Evolutionary conservation across 1,140 invertebrate genomes (phyloP).

Genomic region (Chrysomallon squamiferum): DNA sequence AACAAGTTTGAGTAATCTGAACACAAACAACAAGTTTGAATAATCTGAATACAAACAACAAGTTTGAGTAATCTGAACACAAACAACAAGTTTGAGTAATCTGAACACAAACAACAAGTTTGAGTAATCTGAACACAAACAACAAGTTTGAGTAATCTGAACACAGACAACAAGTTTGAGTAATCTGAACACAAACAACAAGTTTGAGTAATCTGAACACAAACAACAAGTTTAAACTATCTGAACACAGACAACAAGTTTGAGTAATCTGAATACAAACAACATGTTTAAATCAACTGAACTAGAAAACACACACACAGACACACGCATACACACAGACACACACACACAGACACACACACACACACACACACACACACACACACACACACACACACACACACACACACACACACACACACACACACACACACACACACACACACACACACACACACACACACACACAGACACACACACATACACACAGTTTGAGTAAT

Average conservation of each 20-base stretch:
- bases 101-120: not conserved
- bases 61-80: not conserved
- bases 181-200: no score
- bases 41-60: not conserved
- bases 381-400: no score
- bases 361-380: no score
- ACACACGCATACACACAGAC: no score
- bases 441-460: no score
- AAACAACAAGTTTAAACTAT: not conserved
- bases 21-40: not conserved
- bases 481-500: not conserved
- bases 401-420: no score
- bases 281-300: not conserved
- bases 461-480: no score
- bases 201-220: not conserved
- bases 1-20: not conserved
- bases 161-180: not conserved
- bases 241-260: not conserved
- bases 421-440: no score
- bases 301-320: no score
- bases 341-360: no score
- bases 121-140: not conserved
- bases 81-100: not conserved
- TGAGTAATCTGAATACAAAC: no score
- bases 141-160: no score